These are phyloP conservation scores for Drosophila limbata DNA, from an alignment of 2,888 invertebrate genomes.

Conservation along the genomic window DNA sequence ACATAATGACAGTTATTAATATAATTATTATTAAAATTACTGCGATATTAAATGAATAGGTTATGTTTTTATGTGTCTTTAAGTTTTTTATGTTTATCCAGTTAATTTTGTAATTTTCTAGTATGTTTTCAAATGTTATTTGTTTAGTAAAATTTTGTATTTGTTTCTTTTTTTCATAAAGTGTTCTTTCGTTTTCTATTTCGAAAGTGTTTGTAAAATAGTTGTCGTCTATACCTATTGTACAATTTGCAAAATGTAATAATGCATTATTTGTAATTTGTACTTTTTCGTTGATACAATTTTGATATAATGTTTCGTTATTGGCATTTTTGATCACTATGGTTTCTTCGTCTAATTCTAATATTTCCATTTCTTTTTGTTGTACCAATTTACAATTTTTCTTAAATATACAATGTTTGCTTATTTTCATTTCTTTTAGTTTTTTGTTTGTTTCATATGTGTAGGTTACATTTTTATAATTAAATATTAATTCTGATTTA, in stretches of 20 bases:
- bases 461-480: no score
- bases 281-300: slow-evolving; percentile 3
- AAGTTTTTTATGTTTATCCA: slow-evolving; percentile 21
- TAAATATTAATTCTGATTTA: no score
- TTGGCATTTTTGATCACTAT: slow-evolving; percentile 14
- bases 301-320: slow-evolving; percentile 6
- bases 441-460: no score
- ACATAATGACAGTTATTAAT: no score
- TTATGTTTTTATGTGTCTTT: slow-evolving; percentile 10
- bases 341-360: slow-evolving; percentile 22
- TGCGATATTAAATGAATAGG: no score
- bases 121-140: slow-evolving; percentile 19
- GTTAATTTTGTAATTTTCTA: slow-evolving; percentile 23
- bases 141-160: slow-evolving; percentile 22
- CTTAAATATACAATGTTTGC: slow-evolving; percentile 20
- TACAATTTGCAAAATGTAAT: slow-evolving; percentile 21
- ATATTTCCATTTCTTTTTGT: slow-evolving; percentile 19
- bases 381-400: slow-evolving; percentile 23
- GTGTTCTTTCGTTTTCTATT: slow-evolving; percentile 14
- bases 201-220: slow-evolving; percentile 20
- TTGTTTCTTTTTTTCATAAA: slow-evolving; percentile 18
- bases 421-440: slow-evolving; percentile 13
- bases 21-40: no score
- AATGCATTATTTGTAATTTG: slow-evolving; percentile 15
- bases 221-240: slow-evolving; percentile 21